Evolutionary conservation across 1,140 invertebrate species (phyloP).

Genomic region (Bombus superbus): DNA sequence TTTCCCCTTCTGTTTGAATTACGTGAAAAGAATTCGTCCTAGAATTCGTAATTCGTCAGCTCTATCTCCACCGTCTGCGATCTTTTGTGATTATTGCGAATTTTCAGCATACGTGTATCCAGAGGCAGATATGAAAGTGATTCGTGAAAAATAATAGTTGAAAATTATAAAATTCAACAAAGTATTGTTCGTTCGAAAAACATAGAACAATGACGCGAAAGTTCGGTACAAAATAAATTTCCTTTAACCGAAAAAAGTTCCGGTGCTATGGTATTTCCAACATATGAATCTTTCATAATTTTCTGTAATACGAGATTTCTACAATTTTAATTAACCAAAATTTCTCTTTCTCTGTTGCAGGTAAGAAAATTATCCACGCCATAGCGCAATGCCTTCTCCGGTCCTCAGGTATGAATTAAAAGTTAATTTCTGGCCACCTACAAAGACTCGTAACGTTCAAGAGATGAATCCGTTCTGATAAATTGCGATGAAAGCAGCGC

Average conservation of each 20-base stretch:
- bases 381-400: background rate
- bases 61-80: background rate
- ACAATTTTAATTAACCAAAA: background rate
- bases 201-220: background rate
- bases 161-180: background rate
- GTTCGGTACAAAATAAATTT: background rate
- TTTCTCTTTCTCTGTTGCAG: constrained; percentile 49
- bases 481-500: background rate
- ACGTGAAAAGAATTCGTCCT: constrained; percentile 48
- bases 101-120: background rate
- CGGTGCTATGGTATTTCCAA: too few relatives aligned
- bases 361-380: constrained; percentile 34
- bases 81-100: background rate
- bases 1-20: constrained; percentile 5
- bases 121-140: background rate
- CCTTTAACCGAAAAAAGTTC: background rate
- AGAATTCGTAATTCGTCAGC: constrained; percentile 43
- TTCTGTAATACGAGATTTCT: background rate
- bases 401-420: constrained; percentile 2
- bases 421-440: background rate
- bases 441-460: too few relatives aligned
- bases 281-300: too few relatives aligned
- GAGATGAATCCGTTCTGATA: background rate
- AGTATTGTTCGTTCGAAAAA: background rate
- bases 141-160: background rate